Evolutionary conservation across 1,140 invertebrate genomes (phyloP).

Genomic region (Hylaeus volcanicus): DNA sequence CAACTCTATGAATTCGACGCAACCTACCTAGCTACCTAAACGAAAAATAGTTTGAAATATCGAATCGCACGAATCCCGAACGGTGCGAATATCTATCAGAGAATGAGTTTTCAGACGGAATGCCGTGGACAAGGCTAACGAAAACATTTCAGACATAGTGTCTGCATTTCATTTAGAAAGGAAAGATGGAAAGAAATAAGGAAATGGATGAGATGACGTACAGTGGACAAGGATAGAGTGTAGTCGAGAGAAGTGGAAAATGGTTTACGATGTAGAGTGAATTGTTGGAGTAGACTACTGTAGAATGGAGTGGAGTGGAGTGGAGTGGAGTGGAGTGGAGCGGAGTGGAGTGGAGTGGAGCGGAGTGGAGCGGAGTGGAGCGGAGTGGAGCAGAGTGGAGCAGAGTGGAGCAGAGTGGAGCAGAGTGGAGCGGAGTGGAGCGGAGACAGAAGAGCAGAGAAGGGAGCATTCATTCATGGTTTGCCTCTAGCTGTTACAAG

Average conservation of each 20-base stretch:
- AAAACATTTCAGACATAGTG: conserved; percentile 13
- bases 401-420: conserved; percentile 39
- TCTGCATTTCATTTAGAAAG: conserved; percentile 7
- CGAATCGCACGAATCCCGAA: too few relatives aligned
- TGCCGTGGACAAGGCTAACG: not conserved
- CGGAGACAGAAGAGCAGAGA: conserved; percentile 53
- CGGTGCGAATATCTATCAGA: too few relatives aligned
- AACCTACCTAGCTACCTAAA: too few relatives aligned
- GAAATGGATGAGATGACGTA: conserved; percentile 21
- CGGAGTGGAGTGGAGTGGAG: conserved; percentile 20
- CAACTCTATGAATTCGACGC: too few relatives aligned
- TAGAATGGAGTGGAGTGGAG: conserved; percentile 22
- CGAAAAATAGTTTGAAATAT: too few relatives aligned
- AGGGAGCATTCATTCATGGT: conserved; percentile 80
- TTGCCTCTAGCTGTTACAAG: conserved; percentile 78
- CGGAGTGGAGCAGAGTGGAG: conserved; percentile 16
- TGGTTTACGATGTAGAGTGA: not conserved
- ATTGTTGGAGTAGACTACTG: not conserved
- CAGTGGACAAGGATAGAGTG: conserved; percentile 5
- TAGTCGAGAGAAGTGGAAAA: not conserved
- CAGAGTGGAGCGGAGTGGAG: conserved; percentile 30
- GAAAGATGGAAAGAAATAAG: conserved; percentile 35
- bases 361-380: conserved; percentile 62
- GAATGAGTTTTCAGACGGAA: too few relatives aligned
- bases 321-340: conserved; percentile 15